These are phyloP conservation scores for Stegodyphus dumicola DNA, from an alignment of 1,140 invertebrate species.

Conservation along the genomic window DNA sequence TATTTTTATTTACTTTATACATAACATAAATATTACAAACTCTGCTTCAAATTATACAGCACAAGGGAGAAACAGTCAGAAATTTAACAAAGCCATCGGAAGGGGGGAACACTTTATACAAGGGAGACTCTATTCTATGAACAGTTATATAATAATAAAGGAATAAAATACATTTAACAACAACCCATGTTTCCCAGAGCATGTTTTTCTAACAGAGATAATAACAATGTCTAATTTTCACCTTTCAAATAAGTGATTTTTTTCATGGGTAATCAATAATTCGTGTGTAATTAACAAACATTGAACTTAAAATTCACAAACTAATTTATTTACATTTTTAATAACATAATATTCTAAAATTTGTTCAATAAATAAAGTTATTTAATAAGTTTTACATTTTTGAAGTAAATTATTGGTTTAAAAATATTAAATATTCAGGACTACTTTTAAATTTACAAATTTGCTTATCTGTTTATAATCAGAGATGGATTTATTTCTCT, in stretches of 20 bases:
- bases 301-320: background rate
- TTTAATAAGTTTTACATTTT: background rate
- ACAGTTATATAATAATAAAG: background rate
- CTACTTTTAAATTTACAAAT: no score
- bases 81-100: slow-evolving; percentile 23
- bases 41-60: slow-evolving; percentile 16
- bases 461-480: no score
- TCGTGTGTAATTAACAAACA: background rate
- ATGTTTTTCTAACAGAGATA: background rate
- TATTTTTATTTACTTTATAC: slow-evolving; percentile 44
- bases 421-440: background rate
- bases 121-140: background rate
- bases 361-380: background rate
- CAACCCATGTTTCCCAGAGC: background rate
- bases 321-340: background rate
- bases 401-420: background rate
- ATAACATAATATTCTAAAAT: background rate
- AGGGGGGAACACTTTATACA: slow-evolving; percentile 21
- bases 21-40: slow-evolving; percentile 40
- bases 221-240: background rate
- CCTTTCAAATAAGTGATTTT: background rate
- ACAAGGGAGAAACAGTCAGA: background rate
- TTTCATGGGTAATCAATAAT: background rate
- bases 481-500: no score
- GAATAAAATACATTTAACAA: background rate